These are phyloP conservation scores for Lepas anatifera DNA, from an alignment of 2,888 invertebrate species.

Conservation along the genomic window DNA sequence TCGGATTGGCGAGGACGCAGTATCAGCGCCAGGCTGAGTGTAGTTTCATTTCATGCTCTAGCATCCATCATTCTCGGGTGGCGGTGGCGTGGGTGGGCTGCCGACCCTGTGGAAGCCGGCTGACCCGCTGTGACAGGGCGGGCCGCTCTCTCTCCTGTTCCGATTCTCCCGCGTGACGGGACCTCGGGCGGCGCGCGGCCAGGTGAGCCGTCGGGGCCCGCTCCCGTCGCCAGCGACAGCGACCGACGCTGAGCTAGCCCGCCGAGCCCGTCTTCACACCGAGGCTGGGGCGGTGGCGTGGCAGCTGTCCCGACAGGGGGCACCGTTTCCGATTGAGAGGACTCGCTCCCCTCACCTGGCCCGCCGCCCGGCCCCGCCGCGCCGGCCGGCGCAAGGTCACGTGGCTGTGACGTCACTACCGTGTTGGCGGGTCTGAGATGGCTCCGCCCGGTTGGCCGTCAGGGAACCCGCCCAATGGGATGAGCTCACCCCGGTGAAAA, in stretches of 20 bases:
- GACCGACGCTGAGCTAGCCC: neutral
- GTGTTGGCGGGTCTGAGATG: neutral
- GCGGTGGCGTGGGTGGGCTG: too few relatives aligned
- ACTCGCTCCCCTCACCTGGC: neutral
- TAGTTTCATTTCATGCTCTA: too few relatives aligned
- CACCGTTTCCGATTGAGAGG: neutral
- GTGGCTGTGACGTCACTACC: neutral
- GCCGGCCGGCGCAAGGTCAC: conserved; percentile 4
- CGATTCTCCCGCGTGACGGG: too few relatives aligned
- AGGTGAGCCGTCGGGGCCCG: neutral
- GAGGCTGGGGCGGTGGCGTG: neutral
- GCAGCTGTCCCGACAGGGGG: neutral
- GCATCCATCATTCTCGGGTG: too few relatives aligned
- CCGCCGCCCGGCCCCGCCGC: neutral
- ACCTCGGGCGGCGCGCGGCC: neutral
- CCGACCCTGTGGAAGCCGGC: too few relatives aligned
- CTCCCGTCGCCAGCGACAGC: neutral
- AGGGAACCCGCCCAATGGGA: neutral
- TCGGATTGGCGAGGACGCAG: too few relatives aligned
- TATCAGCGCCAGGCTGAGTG: too few relatives aligned
- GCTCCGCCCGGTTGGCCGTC: neutral
- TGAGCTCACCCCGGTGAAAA: too few relatives aligned
- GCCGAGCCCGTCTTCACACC: neutral
- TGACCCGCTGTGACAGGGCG: too few relatives aligned
- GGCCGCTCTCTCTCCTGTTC: too few relatives aligned